Evolutionary conservation across 2,113 vertebrate species (phyloP).

Genomic region (Vicugna pacos): DNA sequence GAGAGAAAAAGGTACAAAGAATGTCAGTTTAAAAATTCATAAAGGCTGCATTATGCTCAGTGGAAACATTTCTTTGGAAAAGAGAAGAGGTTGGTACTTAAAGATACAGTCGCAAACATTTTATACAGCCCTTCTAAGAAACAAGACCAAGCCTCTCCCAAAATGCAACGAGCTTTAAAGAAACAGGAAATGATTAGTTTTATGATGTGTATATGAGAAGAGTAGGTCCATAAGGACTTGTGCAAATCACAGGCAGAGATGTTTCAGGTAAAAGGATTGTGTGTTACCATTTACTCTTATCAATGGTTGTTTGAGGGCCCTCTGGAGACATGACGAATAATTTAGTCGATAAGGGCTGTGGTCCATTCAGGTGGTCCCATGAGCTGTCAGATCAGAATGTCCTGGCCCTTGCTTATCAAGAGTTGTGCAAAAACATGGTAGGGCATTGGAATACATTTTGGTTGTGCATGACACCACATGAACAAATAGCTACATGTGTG

Average conservation of each 20-base stretch:
- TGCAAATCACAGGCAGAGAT: not conserved
- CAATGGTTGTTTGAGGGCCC: not conserved
- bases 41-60: constrained; percentile 52
- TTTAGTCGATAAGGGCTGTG: not conserved
- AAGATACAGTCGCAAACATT: not conserved
- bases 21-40: constrained; percentile 76
- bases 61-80: constrained; percentile 58
- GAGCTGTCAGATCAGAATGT: not conserved
- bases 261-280: not conserved
- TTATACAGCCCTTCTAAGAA: constrained; percentile 12
- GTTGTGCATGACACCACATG: not conserved
- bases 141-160: not conserved
- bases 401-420: not conserved
- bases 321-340: not conserved
- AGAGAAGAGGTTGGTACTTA: constrained; percentile 30
- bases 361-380: not conserved
- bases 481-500: not conserved
- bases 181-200: constrained; percentile 25
- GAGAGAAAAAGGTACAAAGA: constrained; percentile 49
- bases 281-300: not conserved
- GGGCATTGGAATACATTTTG: not conserved
- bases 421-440: not conserved
- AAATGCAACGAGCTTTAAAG: constrained; percentile 3
- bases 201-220: not conserved
- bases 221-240: not conserved